Evolutionary conservation across 2,888 invertebrate genomes (phyloP), one percentile per base, ranked within the genome.

Genomic region (Corythucha ciliata): DNA sequence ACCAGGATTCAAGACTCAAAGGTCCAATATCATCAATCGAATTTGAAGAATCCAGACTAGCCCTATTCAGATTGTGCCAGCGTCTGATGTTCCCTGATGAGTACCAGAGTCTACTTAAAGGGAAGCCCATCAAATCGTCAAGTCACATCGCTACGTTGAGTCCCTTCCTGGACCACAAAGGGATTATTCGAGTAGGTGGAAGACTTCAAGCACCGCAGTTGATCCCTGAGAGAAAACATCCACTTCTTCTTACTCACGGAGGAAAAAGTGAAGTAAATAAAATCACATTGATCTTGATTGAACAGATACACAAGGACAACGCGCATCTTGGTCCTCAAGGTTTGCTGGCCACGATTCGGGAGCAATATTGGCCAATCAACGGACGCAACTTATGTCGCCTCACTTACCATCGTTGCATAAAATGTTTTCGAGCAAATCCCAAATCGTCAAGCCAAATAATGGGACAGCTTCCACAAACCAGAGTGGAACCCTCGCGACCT

Each of bases 391-490:
- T 37, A 36, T 8, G 8, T 14, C 14, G 47, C 7, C 57, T 21
- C 53, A n/a, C 44, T 3, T 12, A 32, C 5, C 37, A 48, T 1
- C 32, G 34, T 1, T 61, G 61, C 33, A 27, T 60, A 0, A 22
- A 4, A 3, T 63, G 59, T 41, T 60, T 56, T 6, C 50, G 48
- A 25, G 44, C 52, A 7, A 59, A 42, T 14, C 59, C 58, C 25
- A 52, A 40, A 18, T 4, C 34, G 14, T 26, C 36, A 2, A 7
- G 48, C 5, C 62, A 62, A 32, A 25, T 60, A 3, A 65, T 66
- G 64, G 62, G 61, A 12, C 26, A 63, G 36, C 56, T 65, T 21
- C 65, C 63, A 1, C 21, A 18, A 12, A n/a, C 48, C 5, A 41
- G 64, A 22, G 59, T 63, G 1, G 54, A 45, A 2, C 56, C 58